phyloP scores from a whole-genome alignment of 2,797 vertebrate species.

The Channallabes apus region DNA sequence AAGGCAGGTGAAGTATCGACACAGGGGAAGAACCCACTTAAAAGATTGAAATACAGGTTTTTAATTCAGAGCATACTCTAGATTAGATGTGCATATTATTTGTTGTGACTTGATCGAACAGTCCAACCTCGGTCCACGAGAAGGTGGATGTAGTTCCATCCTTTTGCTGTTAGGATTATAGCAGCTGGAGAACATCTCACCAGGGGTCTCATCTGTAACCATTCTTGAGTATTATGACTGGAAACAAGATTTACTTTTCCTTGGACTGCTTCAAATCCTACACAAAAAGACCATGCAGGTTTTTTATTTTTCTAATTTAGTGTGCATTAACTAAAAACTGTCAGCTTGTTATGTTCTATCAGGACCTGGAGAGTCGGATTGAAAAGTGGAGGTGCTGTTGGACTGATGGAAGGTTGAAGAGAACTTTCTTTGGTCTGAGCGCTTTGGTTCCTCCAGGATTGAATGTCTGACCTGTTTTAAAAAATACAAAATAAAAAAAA shows the following conservation, averaged over 20 bases:
- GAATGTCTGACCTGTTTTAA: background rate
- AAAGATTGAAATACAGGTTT: background rate
- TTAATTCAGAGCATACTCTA: background rate
- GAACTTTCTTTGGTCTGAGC: background rate
- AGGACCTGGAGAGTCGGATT: conserved; percentile 64
- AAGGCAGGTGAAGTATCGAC: conserved; percentile 67
- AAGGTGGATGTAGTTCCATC: conserved; percentile 63
- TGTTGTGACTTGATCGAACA: background rate
- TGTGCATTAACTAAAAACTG: background rate
- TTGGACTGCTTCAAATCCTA: conserved; percentile 54
- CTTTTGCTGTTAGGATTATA: conserved; percentile 70
- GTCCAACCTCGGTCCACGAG: conserved; percentile 69
- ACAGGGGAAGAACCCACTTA: conserved; percentile 66
- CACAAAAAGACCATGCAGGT: background rate
- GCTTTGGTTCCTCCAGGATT: background rate
- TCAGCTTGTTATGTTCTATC: background rate
- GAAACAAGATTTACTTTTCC: conserved; percentile 54
- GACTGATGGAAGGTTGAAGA: background rate
- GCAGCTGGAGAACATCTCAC: conserved; percentile 64
- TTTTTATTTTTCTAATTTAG: background rate
- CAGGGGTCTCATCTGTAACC: conserved; percentile 63
- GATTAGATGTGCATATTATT: background rate
- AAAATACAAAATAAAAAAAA: too few relatives aligned
- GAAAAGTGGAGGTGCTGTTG: conserved; percentile 37
- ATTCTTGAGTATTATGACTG: conserved; percentile 50